phyloP scores from a whole-genome alignment of 2,113 vertebrate species.

The Esox niger region DNA sequence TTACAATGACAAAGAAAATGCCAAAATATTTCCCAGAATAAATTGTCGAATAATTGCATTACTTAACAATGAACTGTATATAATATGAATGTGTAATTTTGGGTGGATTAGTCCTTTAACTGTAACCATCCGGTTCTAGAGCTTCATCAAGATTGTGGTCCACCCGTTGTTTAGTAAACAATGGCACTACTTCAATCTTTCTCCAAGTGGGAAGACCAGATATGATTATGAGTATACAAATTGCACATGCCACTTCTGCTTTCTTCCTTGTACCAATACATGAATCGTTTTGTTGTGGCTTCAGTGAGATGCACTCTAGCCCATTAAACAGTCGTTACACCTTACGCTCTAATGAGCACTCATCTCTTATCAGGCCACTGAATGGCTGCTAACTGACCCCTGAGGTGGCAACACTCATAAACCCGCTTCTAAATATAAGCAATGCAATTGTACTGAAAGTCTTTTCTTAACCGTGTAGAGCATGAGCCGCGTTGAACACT shows the following conservation, averaged over 20 bases:
- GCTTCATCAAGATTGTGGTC: no score
- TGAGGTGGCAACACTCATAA: constrained; percentile 25
- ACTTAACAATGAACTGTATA: no score
- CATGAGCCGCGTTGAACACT: constrained; percentile 19
- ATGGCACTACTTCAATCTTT: constrained; percentile 2
- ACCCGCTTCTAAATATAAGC: constrained; percentile 26
- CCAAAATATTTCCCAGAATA: no score
- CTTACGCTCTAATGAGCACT: constrained; percentile 30
- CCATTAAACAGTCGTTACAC: constrained; percentile 20
- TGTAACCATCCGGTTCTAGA: no score
- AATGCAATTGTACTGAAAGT: neutral
- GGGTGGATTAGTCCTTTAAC: no score
- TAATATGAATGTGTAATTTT: no score
- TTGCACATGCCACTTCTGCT: neutral
- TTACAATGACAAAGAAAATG: no score
- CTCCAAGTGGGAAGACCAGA: constrained; percentile 20
- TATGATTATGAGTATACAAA: neutral
- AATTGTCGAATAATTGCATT: no score
- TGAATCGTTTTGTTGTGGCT: constrained; percentile 11
- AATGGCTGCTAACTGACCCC: constrained; percentile 20
- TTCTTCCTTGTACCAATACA: neutral
- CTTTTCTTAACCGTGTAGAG: constrained; percentile 17
- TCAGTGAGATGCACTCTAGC: neutral
- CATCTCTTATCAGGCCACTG: constrained; percentile 17
- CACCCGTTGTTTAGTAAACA: no score